Base-by-base conservation (phyloP, 2,888 invertebrate genomes). In the Myopa tessellatipennis region DNA sequence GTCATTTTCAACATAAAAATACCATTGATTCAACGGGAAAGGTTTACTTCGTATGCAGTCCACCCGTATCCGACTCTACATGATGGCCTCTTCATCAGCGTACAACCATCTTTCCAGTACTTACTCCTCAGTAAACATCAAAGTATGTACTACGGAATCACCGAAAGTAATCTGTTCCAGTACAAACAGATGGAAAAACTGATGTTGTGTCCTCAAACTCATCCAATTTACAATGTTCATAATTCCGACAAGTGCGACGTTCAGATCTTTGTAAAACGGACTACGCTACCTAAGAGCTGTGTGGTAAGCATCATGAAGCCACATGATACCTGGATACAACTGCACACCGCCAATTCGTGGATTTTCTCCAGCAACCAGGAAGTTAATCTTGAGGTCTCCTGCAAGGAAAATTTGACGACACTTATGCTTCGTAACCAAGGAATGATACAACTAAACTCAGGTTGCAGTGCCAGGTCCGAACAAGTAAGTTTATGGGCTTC, bases 41-140 rank as follows among this genome's bases (percentile, higher is more conserved):
- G 2, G 2, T 26, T 26, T 2, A 26, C 1, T 26, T 26, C 26
- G 1, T 45, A 65, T 16, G 4, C 65, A 65, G 36, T 38, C 4
- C 36, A 34, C 3, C 36, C 65, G 34, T 65, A 65, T 10, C 50
- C 70, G 40, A 70, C 70, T 18, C 70, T 70, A 45, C 55, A 70
- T 65, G 52, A 50, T 55, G 70, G 55, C 4, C 50, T 70, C 7
- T 55, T 18, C 6, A 26, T 8, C 45, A 55, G 52, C 50, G 55
- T 52, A 52, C 40, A 26, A 45, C 50, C 70, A 40, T 50, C 70
- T 5, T 34, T 52, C 3, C 70, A 70, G 34, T 52, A 70, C 34
- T 52, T 70, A 50, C 50, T 18, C 18, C 16, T 70, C 7, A 70
- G 34, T 50, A 50, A 52, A 4, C 50, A 70, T 34, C 18, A 50